Percentiles rank a stretch among this genome's conserved stretches.
phyloP scores from a whole-genome alignment of 2,888 invertebrate genomes.

The Drosophila melanocephala region DNA sequence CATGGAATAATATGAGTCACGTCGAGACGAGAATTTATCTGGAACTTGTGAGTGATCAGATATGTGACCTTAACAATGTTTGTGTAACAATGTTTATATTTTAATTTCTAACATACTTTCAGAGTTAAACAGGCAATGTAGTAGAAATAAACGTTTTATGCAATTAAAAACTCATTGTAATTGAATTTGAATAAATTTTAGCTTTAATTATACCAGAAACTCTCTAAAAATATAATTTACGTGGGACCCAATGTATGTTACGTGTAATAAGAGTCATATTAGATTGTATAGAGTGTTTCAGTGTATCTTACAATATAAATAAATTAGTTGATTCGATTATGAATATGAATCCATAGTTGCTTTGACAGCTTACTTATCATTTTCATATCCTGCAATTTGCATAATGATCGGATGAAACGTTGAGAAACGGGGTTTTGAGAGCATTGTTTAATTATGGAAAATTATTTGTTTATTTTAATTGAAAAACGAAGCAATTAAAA shows the following conservation, averaged over 20 bases:
- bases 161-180: neutral
- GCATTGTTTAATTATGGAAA: too few species aligned
- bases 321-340: too few species aligned
- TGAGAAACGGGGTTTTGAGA: neutral
- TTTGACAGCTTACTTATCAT: too few species aligned
- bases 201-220: too few species aligned
- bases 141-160: neutral
- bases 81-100: neutral
- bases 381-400: too few species aligned
- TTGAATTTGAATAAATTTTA: neutral
- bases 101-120: neutral
- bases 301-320: too few species aligned
- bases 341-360: too few species aligned
- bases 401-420: neutral
- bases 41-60: conserved; percentile 4
- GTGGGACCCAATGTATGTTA: neutral
- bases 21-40: conserved; percentile 17
- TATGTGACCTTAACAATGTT: neutral
- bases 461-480: neutral
- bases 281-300: neutral
- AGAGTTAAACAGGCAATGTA: neutral
- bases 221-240: neutral
- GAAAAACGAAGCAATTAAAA: neutral
- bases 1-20: conserved; percentile 8
- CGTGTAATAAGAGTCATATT: neutral